These are phyloP conservation scores for Matsumurasca onukii DNA, from an alignment of 1,140 invertebrate genomes.

Conservation along the genomic window DNA sequence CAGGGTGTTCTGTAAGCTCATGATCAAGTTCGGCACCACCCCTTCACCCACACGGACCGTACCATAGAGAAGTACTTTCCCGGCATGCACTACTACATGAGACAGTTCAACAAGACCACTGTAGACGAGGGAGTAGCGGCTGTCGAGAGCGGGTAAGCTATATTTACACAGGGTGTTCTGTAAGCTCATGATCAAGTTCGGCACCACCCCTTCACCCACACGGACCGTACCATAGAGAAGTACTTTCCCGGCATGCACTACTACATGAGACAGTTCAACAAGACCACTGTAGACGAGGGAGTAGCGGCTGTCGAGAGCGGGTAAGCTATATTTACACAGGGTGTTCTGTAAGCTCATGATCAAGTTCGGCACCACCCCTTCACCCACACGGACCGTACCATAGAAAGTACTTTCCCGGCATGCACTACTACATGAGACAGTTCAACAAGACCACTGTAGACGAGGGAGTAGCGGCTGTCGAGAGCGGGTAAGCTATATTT, in stretches of 20 bases:
- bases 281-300: slow-evolving; percentile 79
- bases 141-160: slow-evolving; percentile 77
- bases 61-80: slow-evolving; percentile 93
- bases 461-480: slow-evolving; percentile 84
- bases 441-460: slow-evolving; percentile 84
- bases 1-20: too few relatives aligned
- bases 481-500: slow-evolving; percentile 66
- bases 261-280: slow-evolving; percentile 90
- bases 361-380: slow-evolving; percentile 96
- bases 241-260: slow-evolving; percentile 86
- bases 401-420: slow-evolving; percentile 83
- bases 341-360: too few relatives aligned
- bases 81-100: slow-evolving; percentile 92
- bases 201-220: slow-evolving; percentile 96
- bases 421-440: slow-evolving; percentile 88
- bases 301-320: slow-evolving; percentile 86
- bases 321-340: slow-evolving; percentile 54
- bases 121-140: slow-evolving; percentile 85
- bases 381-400: slow-evolving; percentile 96
- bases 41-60: slow-evolving; percentile 94
- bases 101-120: slow-evolving; percentile 77
- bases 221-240: slow-evolving; percentile 96
- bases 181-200: too few relatives aligned
- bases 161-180: too few relatives aligned
- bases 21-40: slow-evolving; percentile 97